Evolutionary conservation across 2,888 invertebrate species (phyloP), one percentile per base, ranked within the genome.

Genomic region (Melieria omissa): DNA sequence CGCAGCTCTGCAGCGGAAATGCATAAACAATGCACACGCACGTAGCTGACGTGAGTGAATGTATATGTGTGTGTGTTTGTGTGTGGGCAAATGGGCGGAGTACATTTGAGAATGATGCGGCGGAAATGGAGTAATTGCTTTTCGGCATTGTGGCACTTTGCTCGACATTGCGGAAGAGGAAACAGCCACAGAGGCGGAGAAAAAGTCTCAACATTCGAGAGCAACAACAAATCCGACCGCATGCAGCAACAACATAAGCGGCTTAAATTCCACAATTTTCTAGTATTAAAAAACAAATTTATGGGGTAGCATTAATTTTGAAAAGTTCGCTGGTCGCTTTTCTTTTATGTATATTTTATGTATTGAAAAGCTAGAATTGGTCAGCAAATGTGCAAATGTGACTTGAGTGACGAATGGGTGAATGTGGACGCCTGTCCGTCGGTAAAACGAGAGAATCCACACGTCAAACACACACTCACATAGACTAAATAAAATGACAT

Each of bases 271-370:
- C 66, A 66, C 66, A 66, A 47, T 66, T 14, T 47, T 58, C 47
- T 16, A 29, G 66, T 14, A 66, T 66, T 66, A 66, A 58, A 66
- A 41, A 58, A 14, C 57, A 60, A 49, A 66, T 66, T 66, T 66
- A 66, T 66, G 66, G 60, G 66, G 49, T 66, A 58, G 49, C 66
- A 66, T 66, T 66, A 66, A 66, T 66, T 66, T 66, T 58, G 14
- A 58, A 58, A 10, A 42, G 42, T 58, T 60, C 58, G 14, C 29
- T 29, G 14, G 14, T 4, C 29, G 14, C 55, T 55, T n/a, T 29
- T 29, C 29, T 29, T 29, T 0, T 29, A 29, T 29, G 29, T 29
- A 29, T 29, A 29, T 29, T 29, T 29, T 29, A 29, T 29, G 29
- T 29, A 29, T 29, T 29, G 29, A 29, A 29, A 29, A 29, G 29